phyloP scores from a whole-genome alignment of 2,113 vertebrate genomes.

The Nyctibius bracteatus region DNA sequence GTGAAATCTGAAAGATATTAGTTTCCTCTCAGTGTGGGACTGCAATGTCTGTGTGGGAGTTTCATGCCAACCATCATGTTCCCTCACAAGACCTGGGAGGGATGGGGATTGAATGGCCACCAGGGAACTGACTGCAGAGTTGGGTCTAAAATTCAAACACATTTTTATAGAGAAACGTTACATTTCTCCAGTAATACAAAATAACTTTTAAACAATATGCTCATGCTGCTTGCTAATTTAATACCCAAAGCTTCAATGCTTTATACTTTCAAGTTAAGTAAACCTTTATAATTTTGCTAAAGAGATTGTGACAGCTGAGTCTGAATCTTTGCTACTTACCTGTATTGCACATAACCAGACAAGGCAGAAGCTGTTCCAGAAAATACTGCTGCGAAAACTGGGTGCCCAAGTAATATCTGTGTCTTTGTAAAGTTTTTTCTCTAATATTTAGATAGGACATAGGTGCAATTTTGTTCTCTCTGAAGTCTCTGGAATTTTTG shows the following conservation, averaged over 20 bases:
- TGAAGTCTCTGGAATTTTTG: background rate
- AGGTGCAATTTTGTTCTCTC: background rate
- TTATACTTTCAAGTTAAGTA: background rate
- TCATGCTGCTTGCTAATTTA: background rate
- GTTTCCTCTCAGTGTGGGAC: background rate
- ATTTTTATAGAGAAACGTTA: background rate
- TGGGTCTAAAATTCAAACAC: background rate
- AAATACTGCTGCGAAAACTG: background rate
- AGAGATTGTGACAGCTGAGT: background rate
- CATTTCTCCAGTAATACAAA: background rate
- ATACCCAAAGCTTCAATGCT: background rate
- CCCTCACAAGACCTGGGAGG: background rate
- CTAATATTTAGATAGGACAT: background rate
- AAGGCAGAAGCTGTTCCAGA: background rate
- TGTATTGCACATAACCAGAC: background rate
- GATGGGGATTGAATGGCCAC: background rate
- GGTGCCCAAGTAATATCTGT: background rate
- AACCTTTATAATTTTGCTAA: background rate
- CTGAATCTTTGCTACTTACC: background rate
- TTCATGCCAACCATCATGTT: background rate
- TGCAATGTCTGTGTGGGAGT: background rate
- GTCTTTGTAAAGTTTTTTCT: background rate
- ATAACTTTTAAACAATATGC: background rate
- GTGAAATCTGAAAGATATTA: background rate
- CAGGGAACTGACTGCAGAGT: background rate